Evolutionary conservation across 1,140 invertebrate species (phyloP), one percentile per base, ranked within the genome.

Genomic region (Diachasmimorpha longicaudata): DNA sequence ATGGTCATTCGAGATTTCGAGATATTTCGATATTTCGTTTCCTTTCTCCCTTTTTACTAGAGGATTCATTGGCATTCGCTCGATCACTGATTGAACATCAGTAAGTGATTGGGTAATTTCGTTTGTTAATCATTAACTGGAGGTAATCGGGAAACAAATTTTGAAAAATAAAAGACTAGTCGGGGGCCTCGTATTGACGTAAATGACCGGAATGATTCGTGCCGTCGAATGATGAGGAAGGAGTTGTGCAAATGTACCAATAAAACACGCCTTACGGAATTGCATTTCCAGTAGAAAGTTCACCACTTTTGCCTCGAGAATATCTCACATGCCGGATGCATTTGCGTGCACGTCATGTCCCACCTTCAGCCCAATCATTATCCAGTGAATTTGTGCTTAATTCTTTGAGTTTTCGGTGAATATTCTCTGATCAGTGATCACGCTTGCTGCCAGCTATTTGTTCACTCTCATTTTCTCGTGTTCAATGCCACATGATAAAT

Each of bases 281-380:
- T 66, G 39, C 74, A 75, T 77, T 67, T 66, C 58, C 39, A 39
- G 67, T 77, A 77, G 58, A 77, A 77, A 77, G 58, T 77, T 77
- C 42, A 36, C 36, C 52, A 9, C 31, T 44, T 70, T 44, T 70
- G 67, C 16, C 19, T 25, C 6, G 14, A 48, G 39, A 44, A 70
- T 21, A 70, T 21, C n/a, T 70, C 31, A 52, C 70, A 52, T 69
- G 67, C 36, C 14, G 5, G 70, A 69, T 69, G 39, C 72, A 73
- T 21, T 74, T 68, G 72, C 72, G 72, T 74, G 72, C 31, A 67
- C 72, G 25, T 74, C 44, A 74, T n/a, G 11, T 39, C 23, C 36
- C 39, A 67, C 21, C 63, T 74, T 68, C 48, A 36, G 42, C 72
- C 63, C 58, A 44, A 19, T 74, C 66, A 74, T 74, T 74, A 74